Conservation (phyloP, 2,797 vertebrate genomes). For the Acridotheres tristis region DNA sequence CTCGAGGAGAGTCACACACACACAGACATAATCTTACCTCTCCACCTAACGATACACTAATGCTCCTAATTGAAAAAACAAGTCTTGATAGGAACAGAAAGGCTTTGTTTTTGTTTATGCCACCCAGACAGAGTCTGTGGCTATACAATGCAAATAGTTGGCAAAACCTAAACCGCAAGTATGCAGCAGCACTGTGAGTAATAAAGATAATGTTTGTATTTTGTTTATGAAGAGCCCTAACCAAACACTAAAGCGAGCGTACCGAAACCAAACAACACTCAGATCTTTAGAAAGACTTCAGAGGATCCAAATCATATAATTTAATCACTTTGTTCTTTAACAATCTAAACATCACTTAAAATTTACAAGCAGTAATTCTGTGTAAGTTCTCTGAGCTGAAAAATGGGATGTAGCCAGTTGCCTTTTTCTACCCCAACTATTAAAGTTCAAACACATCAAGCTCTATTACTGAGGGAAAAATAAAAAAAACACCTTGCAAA, state of each 20-base stretch:
- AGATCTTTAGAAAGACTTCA: slow-evolving; percentile 38
- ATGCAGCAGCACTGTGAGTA: slow-evolving; percentile 61
- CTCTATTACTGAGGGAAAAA: not conserved
- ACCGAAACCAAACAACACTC: slow-evolving; percentile 52
- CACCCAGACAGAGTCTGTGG: slow-evolving; percentile 66
- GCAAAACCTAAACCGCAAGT: slow-evolving; percentile 69
- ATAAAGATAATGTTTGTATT: slow-evolving; percentile 69
- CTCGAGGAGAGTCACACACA: not conserved
- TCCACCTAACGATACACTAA: slow-evolving; percentile 30
- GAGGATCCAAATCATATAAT: slow-evolving; percentile 27
- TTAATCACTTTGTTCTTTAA: slow-evolving; percentile 53
- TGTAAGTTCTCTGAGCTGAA: not conserved
- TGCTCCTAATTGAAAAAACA: slow-evolving; percentile 31
- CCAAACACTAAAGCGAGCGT: slow-evolving; percentile 48
- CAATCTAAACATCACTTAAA: slow-evolving; percentile 42
- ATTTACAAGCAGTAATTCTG: slow-evolving; percentile 38
- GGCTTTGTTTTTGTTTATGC: slow-evolving; percentile 64
- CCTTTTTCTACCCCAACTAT: not conserved
- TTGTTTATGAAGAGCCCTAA: slow-evolving; percentile 66
- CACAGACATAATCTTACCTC: not conserved
- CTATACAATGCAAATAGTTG: slow-evolving; percentile 67
- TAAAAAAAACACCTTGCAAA: not conserved
- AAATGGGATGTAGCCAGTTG: not conserved
- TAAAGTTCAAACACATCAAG: slow-evolving; percentile 28
- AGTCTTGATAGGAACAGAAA: slow-evolving; percentile 65